Conservation (phyloP, 2,888 invertebrate species). For the Dendrolimus pini region DNA sequence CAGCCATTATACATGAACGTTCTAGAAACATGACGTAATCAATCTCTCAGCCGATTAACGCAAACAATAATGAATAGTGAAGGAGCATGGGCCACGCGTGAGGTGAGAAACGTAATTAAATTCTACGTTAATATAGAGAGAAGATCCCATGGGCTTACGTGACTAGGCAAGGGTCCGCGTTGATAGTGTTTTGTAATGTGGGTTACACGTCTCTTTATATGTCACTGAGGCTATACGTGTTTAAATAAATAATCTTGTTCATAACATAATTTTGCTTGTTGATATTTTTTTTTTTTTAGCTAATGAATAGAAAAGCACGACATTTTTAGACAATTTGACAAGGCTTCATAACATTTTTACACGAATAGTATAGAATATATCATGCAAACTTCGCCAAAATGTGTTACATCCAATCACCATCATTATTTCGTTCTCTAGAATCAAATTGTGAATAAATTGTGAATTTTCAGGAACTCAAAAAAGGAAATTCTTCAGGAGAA, state of each 20-base stretch:
- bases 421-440: too few species aligned
- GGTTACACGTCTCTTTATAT: conserved; percentile 3
- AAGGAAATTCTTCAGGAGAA: too few species aligned
- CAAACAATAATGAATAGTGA: conserved; percentile 26
- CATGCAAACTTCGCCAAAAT: too few species aligned
- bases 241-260: conserved; percentile 1
- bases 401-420: too few species aligned
- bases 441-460: too few species aligned
- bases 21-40: conserved; percentile 12
- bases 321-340: too few species aligned
- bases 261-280: neutral
- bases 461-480: too few species aligned
- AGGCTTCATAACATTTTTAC: too few species aligned
- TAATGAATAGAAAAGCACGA: too few species aligned
- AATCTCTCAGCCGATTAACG: conserved; percentile 23
- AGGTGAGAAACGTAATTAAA: conserved; percentile 26
- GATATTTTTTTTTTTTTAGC: too few species aligned
- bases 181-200: neutral
- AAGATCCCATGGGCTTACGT: neutral
- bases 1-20: neutral
- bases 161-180: neutral
- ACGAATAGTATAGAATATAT: too few species aligned
- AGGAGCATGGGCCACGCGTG: conserved; percentile 17
- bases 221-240: neutral
- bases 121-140: conserved; percentile 10